Evolutionary conservation across 2,113 vertebrate genomes (phyloP).

Genomic region (Plecturocebus donacophilus): DNA sequence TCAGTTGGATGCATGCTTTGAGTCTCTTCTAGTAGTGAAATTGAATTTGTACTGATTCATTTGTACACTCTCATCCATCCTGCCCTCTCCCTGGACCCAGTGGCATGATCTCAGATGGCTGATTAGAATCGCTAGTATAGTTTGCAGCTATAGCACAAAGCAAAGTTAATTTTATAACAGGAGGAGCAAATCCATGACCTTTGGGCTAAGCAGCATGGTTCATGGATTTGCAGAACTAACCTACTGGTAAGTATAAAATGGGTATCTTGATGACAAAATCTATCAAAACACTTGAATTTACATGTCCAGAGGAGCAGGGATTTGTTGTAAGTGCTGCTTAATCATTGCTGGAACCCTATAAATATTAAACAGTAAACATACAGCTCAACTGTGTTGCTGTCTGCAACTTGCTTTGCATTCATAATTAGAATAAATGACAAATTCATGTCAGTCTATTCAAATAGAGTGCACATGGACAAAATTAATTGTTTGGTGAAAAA

Average conservation of each 20-base stretch:
- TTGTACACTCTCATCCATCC: rapidly evolving
- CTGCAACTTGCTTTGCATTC: slow-evolving; percentile 64
- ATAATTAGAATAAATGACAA: slow-evolving; percentile 72
- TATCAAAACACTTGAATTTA: background rate
- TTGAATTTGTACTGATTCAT: background rate
- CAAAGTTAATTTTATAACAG: background rate
- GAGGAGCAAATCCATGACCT: background rate
- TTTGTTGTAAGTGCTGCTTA: background rate
- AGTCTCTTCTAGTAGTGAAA: background rate
- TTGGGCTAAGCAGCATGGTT: background rate
- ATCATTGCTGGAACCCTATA: slow-evolving; percentile 16
- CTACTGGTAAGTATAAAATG: background rate
- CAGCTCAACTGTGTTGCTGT: background rate
- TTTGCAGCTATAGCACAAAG: background rate
- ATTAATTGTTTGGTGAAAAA: slow-evolving; percentile 60
- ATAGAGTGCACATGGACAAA: slow-evolving; percentile 2
- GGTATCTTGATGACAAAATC: background rate
- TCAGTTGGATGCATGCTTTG: background rate
- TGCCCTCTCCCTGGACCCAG: no score
- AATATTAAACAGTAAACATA: slow-evolving; percentile 67
- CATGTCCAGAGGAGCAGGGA: background rate
- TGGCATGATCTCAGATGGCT: background rate
- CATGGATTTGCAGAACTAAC: no score
- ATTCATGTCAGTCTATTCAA: slow-evolving; percentile 60
- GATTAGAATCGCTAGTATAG: rapidly evolving